These are phyloP conservation scores for Biston betularia DNA, from an alignment of 2,888 invertebrate species.

Conservation along the genomic window DNA sequence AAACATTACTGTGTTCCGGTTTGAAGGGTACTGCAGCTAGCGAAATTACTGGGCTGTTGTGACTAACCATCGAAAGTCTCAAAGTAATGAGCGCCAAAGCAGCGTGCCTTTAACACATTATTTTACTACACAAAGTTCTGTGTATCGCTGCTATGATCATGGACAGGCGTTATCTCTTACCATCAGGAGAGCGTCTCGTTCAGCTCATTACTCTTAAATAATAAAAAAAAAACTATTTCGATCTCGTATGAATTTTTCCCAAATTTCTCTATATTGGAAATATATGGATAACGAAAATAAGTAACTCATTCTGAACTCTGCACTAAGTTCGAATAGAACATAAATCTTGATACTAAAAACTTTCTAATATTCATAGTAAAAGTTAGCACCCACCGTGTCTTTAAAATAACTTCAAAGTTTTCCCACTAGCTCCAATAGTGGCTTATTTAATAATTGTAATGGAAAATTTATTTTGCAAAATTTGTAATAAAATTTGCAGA, in stretches of 20 bases:
- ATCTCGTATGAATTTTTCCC: background rate
- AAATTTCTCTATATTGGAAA: background rate
- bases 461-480: constrained; percentile 53
- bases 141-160: too few species aligned
- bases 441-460: constrained; percentile 57
- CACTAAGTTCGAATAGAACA: constrained; percentile 9
- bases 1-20: too few species aligned
- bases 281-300: background rate
- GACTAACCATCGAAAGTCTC: too few species aligned
- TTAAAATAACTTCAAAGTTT: constrained; percentile 50
- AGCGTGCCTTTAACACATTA: too few species aligned
- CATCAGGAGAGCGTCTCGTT: too few species aligned
- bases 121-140: too few species aligned
- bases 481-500: constrained; percentile 31
- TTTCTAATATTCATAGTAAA: constrained; percentile 32
- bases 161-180: too few species aligned
- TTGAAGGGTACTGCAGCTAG: too few species aligned
- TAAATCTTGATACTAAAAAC: constrained; percentile 24
- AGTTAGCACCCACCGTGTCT: constrained; percentile 44
- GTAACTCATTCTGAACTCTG: background rate
- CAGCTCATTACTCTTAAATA: too few species aligned
- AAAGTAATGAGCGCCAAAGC: too few species aligned
- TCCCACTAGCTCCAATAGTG: constrained; percentile 44
- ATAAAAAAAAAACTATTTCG: background rate
- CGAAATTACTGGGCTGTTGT: too few species aligned